Base-by-base conservation (phyloP, 2,113 vertebrate genomes). In the Odontophorus gujanensis region DNA sequence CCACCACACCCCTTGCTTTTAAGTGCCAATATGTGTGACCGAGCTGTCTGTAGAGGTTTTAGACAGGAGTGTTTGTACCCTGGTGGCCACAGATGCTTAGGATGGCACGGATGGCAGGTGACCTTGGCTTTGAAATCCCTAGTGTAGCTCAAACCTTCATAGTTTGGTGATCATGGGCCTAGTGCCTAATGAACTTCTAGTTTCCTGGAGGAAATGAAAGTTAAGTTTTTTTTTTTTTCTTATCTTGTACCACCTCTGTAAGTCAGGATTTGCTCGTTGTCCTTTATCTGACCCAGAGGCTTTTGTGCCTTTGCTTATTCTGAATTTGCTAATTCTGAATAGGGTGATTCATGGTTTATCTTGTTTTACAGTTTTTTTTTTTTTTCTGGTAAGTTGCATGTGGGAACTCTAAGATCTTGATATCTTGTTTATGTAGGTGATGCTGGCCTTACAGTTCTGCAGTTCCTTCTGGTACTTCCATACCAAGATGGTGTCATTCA, bases 61-160 rank as follows among this genome's bases (percentile, higher is more conserved):
- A 76, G 42, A 59, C 3, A 38, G 20, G 32, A 28, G 32, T 72
- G 21, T 40, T 84, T 47, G 10, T 74, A 15, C 62, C 7, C 53
- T 72, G 25, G 24, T 45, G 28, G 24, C 25, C 16, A 68, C 22
- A 22, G 32, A 34, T 87, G 12, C 14, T 24, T 81, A 28, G 22
- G 3, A 66, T 87, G 34, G 12, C 1, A 0, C 40, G 7, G n/a
- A 73, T 75, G 36, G 32, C 48, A 91, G 47, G 34, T 68, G 9
- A 65, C 48, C 43, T 68, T 91, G 48, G 6, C 38, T 91, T 95
- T 81, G 47, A 85, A 75, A 91, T 75, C n/a, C 19, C 50, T 89
- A 34, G 21, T 1, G 1, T 59, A 66, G 42, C 9, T 65, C 67
- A 32, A 53, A 18, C 21, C 9, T 47, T 85, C 43, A 65, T 76